These are phyloP conservation scores for Drosophila maculinotata DNA, from an alignment of 2,888 invertebrate species.

Conservation along the genomic window DNA sequence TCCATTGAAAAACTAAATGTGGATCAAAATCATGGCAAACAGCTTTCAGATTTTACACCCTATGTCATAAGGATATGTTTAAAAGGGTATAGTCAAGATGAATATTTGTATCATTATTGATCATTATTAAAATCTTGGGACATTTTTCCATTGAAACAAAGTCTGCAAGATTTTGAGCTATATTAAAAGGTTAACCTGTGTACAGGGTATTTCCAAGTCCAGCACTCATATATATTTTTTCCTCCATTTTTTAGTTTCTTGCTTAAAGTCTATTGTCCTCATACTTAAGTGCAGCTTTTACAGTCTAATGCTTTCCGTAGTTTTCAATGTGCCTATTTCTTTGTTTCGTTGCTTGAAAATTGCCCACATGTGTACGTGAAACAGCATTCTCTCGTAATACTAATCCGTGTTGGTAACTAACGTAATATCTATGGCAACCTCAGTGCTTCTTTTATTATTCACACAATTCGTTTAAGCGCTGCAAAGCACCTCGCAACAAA, in stretches of 20 bases:
- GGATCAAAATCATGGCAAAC: not conserved
- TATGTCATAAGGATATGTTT: not conserved
- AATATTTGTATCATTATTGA: no score
- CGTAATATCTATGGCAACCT: conserved; percentile 48
- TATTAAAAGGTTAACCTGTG: no score
- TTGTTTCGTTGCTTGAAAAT: conserved; percentile 9
- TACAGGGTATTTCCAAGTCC: not conserved
- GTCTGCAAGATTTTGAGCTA: no score
- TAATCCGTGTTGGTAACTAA: conserved; percentile 69
- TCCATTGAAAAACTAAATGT: not conserved
- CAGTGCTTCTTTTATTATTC: conserved; percentile 67
- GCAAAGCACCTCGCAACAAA: conserved; percentile 60
- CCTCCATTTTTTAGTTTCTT: not conserved
- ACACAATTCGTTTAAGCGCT: conserved; percentile 74
- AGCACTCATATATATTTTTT: not conserved
- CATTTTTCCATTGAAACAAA: no score
- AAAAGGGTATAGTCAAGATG: no score
- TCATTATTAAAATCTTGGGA: no score
- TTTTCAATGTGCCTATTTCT: conserved; percentile 7
- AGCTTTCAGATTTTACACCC: not conserved
- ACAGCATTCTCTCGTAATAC: conserved; percentile 33
- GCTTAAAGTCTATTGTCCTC: conserved; percentile 13
- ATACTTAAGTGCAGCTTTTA: conserved; percentile 8
- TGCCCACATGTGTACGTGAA: conserved; percentile 1
- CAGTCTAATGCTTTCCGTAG: conserved; percentile 9